phyloP scores from a whole-genome alignment of 2,797 vertebrate genomes.

The Lophura swinhoii region DNA sequence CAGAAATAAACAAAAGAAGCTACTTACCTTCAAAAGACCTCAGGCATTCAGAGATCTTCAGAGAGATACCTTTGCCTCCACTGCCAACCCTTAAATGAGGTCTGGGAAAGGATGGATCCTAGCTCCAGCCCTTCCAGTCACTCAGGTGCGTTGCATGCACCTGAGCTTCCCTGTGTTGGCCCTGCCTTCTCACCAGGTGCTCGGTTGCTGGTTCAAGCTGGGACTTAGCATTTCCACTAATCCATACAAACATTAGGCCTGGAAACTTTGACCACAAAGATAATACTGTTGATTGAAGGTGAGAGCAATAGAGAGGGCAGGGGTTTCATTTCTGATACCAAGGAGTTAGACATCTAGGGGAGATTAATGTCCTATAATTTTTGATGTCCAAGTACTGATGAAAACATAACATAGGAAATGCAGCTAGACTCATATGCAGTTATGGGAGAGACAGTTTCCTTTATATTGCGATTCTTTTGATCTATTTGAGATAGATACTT shows the following conservation, averaged over 20 bases:
- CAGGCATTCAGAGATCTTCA: too few species aligned
- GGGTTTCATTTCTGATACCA: background rate
- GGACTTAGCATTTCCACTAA: too few species aligned
- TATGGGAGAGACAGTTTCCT: background rate
- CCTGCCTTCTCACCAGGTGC: too few species aligned
- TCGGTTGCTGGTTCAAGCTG: too few species aligned
- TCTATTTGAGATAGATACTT: background rate
- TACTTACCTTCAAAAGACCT: too few species aligned
- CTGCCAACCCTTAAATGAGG: too few species aligned
- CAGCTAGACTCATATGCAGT: background rate
- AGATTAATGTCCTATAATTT: slow-evolving; percentile 1
- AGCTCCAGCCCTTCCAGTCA: too few species aligned
- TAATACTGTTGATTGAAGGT: background rate
- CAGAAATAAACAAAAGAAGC: too few species aligned
- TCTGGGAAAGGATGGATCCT: too few species aligned
- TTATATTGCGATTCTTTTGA: background rate
- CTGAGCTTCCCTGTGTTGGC: too few species aligned
- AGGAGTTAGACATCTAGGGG: background rate
- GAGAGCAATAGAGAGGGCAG: background rate
- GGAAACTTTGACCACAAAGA: background rate
- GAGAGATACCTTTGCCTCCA: too few species aligned
- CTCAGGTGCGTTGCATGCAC: too few species aligned
- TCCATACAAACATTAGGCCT: background rate
- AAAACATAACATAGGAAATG: background rate
- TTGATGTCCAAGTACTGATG: background rate